Percentiles rank a stretch among this genome's conserved stretches.
phyloP scores from a whole-genome alignment of 2,797 vertebrate species.

The Galaxias olidus region DNA sequence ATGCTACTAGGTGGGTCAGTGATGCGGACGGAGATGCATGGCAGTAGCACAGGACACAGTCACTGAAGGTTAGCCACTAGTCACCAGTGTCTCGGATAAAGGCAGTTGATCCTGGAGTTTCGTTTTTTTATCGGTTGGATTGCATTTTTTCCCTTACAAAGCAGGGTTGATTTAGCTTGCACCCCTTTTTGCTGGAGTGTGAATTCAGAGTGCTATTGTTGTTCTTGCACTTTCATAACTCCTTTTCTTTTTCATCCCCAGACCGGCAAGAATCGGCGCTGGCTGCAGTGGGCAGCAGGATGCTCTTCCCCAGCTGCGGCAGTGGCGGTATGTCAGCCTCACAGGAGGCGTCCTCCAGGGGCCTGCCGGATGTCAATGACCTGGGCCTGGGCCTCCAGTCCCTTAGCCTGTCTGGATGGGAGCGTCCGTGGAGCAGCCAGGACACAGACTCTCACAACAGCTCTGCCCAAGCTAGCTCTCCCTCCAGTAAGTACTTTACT shows the following conservation, averaged over 20 bases:
- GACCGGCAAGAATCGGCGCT: slow-evolving; percentile 87
- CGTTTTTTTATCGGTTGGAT: slow-evolving; percentile 27
- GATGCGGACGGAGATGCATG: slow-evolving; percentile 90
- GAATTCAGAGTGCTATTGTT: slow-evolving; percentile 13
- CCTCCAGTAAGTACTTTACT: slow-evolving; percentile 84
- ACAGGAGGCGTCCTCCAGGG: slow-evolving; percentile 88
- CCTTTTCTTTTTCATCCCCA: slow-evolving; percentile 71
- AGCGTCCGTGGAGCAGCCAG: slow-evolving; percentile 96
- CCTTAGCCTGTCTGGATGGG: slow-evolving; percentile 92
- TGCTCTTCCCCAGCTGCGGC: slow-evolving; percentile 91
- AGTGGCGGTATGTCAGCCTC: slow-evolving; percentile 35
- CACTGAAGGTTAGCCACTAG: slow-evolving; percentile 75
- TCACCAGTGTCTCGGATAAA: slow-evolving; percentile 46
- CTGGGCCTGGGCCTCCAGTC: slow-evolving; percentile 98
- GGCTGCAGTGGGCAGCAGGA: slow-evolving; percentile 88
- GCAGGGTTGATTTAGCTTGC: slow-evolving; percentile 1
- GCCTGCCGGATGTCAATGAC: slow-evolving; percentile 87
- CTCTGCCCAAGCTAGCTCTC: slow-evolving; percentile 80
- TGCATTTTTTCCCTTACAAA: slow-evolving; percentile 7
- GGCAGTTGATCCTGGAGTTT: slow-evolving; percentile 19
- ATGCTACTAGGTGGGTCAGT: slow-evolving; percentile 94
- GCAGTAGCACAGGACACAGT: slow-evolving; percentile 80
- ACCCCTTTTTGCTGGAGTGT: slow-evolving; percentile 13
- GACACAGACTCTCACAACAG: slow-evolving; percentile 77
- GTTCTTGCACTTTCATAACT: slow-evolving; percentile 22